Conservation (phyloP, 64 coral and sea anemone genomes). For the Montipora sp. region DNA sequence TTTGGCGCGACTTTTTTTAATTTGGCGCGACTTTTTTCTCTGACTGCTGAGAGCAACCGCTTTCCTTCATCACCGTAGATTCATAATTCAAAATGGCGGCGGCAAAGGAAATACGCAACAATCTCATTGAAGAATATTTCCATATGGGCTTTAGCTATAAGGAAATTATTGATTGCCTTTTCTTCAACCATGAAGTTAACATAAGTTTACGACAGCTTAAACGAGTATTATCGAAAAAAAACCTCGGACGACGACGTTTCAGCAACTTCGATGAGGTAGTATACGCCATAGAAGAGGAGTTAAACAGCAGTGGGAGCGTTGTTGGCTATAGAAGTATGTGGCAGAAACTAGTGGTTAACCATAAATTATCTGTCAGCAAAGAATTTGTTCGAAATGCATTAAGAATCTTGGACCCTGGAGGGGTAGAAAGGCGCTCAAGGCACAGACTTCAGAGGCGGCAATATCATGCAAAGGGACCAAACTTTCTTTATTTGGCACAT, state of each 20-base stretch:
- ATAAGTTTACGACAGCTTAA: conserved; percentile 65
- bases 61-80: neutral
- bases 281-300: conserved; percentile 56
- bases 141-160: conserved; percentile 59
- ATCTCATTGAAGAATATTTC: conserved; percentile 58
- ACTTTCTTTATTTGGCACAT: conserved; percentile 30
- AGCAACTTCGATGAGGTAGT: conserved; percentile 49
- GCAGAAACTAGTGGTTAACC: conserved; percentile 63
- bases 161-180: conserved; percentile 67
- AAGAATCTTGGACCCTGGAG: conserved; percentile 44
- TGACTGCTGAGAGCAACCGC: neutral
- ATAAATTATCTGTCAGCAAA: conserved; percentile 65
- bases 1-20: neutral
- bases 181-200: conserved; percentile 53
- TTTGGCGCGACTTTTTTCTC: neutral
- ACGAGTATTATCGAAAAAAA: conserved; percentile 53
- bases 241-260: conserved; percentile 58
- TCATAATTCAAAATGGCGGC: conserved; percentile 25
- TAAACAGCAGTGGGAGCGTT: conserved; percentile 54
- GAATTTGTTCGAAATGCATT: conserved; percentile 36
- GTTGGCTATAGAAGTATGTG: conserved; percentile 70
- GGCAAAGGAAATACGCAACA: neutral
- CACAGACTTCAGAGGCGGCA: conserved; percentile 17
- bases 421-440: conserved; percentile 41
- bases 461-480: conserved; percentile 24